phyloP scores from a whole-genome alignment of 2,888 invertebrate genomes.

The Sepioteuthis lessoniana region DNA sequence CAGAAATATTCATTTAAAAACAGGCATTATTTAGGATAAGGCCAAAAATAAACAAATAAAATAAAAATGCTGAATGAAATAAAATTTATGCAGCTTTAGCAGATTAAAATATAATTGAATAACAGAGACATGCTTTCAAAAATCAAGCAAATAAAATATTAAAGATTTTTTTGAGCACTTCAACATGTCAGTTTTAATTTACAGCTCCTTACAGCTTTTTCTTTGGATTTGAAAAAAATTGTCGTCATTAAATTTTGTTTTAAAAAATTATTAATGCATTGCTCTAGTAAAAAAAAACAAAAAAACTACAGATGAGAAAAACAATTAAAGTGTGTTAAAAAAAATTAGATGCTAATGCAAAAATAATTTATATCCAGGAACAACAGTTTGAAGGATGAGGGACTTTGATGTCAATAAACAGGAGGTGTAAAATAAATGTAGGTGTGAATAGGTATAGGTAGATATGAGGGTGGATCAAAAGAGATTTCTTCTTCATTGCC shows the following conservation, averaged over 20 bases:
- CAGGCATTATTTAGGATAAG: neutral
- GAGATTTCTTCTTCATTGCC: too few species aligned
- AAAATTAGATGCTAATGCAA: too few species aligned
- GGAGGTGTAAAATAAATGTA: too few species aligned
- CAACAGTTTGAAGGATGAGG: too few species aligned
- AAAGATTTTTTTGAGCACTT: neutral
- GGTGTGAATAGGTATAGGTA: too few species aligned
- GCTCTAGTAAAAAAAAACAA: neutral
- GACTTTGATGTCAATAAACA: too few species aligned
- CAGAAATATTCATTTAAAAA: neutral
- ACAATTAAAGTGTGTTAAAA: too few species aligned
- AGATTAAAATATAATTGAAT: conserved; percentile 36
- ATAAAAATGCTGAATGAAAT: neutral
- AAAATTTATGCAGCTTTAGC: conserved; percentile 34
- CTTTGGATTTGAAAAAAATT: neutral
- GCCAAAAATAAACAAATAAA: neutral
- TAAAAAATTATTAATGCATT: neutral
- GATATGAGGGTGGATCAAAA: too few species aligned
- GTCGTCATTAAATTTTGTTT: neutral
- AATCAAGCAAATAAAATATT: neutral
- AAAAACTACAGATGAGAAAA: neutral
- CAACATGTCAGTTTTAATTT: neutral
- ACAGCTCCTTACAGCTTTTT: neutral
- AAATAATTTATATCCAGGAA: too few species aligned
- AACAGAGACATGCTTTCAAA: neutral